Percentiles rank a stretch among this genome's conserved stretches.
Evolutionary conservation across 1,140 invertebrate species (phyloP).

Genomic region (Zaprionus davidi): DNA sequence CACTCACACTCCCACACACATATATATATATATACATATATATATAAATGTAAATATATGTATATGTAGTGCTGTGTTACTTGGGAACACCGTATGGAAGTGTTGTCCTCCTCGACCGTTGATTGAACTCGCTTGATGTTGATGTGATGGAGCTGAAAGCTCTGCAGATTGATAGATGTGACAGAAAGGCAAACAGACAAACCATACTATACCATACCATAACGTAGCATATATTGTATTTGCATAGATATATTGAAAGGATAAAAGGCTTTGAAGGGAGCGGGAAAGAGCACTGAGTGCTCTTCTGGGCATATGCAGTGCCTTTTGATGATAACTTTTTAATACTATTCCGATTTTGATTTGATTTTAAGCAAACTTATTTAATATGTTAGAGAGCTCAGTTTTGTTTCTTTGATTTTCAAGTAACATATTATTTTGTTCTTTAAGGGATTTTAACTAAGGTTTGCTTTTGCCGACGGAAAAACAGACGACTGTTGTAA

Average conservation of each 20-base stretch:
- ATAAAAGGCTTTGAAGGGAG: not conserved
- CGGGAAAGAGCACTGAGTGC: not conserved
- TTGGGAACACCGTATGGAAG: conserved; percentile 11
- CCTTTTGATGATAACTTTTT: conserved; percentile 3
- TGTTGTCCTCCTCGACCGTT: not conserved
- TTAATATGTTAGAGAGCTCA: not conserved
- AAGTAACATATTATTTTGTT: not conserved
- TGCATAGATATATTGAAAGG: not conserved
- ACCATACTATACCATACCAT: not conserved
- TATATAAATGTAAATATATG: not conserved
- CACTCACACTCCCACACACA: conserved; percentile 30
- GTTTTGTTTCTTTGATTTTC: not conserved
- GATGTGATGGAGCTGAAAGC: not conserved
- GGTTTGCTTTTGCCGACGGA: not conserved
- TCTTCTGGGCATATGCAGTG: not conserved
- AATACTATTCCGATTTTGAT: not conserved
- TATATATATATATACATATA: not conserved
- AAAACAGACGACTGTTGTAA: too few species aligned
- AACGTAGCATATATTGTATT: not conserved
- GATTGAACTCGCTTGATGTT: conserved; percentile 4
- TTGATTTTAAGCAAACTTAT: not conserved
- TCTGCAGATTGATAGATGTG: not conserved
- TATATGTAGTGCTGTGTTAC: conserved; percentile 1
- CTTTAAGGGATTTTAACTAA: not conserved
- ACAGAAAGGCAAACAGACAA: not conserved